These are phyloP conservation scores for Athene cunicularia DNA, from an alignment of 2,113 vertebrate genomes.

Conservation along the genomic window DNA sequence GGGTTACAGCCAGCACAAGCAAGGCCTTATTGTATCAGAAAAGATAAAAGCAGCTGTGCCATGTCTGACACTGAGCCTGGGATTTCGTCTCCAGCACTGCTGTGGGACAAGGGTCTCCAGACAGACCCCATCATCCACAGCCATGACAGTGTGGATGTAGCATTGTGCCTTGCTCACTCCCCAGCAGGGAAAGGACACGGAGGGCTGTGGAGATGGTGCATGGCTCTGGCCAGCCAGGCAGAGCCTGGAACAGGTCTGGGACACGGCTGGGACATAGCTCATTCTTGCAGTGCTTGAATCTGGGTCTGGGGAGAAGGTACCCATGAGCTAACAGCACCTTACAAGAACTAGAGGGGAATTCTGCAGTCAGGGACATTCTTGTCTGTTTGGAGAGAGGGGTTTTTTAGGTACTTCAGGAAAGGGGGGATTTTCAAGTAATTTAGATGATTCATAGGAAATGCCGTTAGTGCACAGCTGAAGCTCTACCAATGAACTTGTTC, in stretches of 20 bases:
- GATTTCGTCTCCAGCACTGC: neutral
- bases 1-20: neutral
- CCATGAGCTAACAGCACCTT: conserved; percentile 64
- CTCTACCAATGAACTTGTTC: conserved; percentile 31
- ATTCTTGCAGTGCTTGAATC: neutral
- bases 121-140: conserved; percentile 78
- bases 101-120: conserved; percentile 63
- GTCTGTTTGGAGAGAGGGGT: conserved; percentile 41
- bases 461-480: conserved; percentile 46
- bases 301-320: conserved; percentile 33
- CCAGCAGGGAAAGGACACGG: conserved; percentile 59
- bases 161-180: conserved; percentile 50
- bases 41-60: neutral
- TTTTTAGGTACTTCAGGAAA: conserved; percentile 53
- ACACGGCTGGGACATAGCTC: neutral
- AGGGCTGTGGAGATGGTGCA: neutral
- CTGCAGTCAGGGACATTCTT: conserved; percentile 35
- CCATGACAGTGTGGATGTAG: conserved; percentile 80
- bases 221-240: neutral
- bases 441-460: conserved; percentile 52
- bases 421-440: conserved; percentile 61
- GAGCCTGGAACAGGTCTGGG: neutral
- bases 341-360: conserved; percentile 47
- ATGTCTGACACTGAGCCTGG: neutral
- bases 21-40: neutral